phyloP scores from a whole-genome alignment of 2,113 vertebrate species.

The Notiomystis cincta region DNA sequence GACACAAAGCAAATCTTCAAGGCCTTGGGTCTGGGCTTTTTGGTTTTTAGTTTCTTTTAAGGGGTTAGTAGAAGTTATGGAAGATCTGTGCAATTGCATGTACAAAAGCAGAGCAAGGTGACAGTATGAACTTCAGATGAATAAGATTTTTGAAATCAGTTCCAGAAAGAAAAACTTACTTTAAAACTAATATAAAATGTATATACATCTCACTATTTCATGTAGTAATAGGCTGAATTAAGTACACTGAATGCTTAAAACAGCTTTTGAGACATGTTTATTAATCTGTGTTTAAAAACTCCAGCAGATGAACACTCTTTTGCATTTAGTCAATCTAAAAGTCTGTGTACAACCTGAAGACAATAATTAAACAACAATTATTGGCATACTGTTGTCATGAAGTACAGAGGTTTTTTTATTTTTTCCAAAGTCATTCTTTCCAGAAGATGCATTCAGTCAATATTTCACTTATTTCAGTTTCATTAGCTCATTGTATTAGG shows the following conservation, averaged over 20 bases:
- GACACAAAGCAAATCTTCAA: constrained; percentile 22
- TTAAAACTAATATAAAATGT: background rate
- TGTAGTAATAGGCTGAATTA: background rate
- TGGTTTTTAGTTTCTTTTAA: background rate
- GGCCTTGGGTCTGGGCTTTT: background rate
- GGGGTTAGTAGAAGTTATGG: background rate
- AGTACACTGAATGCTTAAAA: background rate
- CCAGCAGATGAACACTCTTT: background rate
- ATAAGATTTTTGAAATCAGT: background rate
- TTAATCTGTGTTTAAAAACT: background rate
- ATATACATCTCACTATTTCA: background rate
- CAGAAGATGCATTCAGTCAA: background rate
- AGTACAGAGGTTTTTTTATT: background rate
- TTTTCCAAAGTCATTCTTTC: background rate
- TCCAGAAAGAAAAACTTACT: background rate
- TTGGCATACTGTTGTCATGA: background rate
- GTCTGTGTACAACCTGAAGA: background rate
- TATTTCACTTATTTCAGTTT: background rate
- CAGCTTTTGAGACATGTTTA: background rate
- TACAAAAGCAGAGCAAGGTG: background rate
- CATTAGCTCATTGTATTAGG: background rate
- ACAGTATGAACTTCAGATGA: background rate
- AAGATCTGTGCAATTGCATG: background rate
- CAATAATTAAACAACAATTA: background rate
- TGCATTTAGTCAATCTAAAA: background rate